phyloP scores from a whole-genome alignment of 2,888 invertebrate genomes.

The Maniola hyperantus region DNA sequence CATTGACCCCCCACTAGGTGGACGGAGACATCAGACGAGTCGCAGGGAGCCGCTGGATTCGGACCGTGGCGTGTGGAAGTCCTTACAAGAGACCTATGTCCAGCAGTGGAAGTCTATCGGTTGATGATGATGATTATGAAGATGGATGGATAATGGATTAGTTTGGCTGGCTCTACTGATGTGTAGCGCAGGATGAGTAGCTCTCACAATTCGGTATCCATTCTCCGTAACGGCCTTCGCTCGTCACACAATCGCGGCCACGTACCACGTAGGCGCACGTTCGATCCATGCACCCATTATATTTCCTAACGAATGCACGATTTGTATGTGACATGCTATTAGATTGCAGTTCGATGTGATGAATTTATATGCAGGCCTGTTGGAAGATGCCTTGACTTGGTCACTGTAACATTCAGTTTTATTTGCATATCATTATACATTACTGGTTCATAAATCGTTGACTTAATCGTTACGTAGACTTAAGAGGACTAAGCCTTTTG shows the following conservation, averaged over 20 bases:
- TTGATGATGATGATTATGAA: too few relatives aligned
- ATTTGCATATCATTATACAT: neutral
- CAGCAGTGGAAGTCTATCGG: too few relatives aligned
- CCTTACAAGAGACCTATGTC: too few relatives aligned
- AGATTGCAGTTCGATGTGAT: constrained; percentile 4
- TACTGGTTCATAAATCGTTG: too few relatives aligned
- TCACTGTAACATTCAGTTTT: neutral
- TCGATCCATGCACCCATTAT: constrained; percentile 21
- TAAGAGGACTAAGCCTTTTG: too few relatives aligned
- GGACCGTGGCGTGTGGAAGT: too few relatives aligned
- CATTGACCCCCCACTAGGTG: too few relatives aligned
- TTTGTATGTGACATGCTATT: constrained; percentile 13
- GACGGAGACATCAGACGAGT: too few relatives aligned
- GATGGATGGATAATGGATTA: too few relatives aligned
- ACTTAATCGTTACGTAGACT: too few relatives aligned
- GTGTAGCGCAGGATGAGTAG: neutral
- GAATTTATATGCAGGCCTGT: neutral
- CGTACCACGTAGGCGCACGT: constrained; percentile 16
- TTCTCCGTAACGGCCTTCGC: constrained; percentile 39
- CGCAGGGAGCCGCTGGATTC: too few relatives aligned
- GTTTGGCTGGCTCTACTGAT: neutral
- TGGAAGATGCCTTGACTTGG: neutral
- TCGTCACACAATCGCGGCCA: constrained; percentile 34
- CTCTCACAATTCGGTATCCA: constrained; percentile 27
- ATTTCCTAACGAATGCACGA: constrained; percentile 22